Percentiles rank a stretch among this genome's conserved stretches.
Evolutionary conservation across 1,140 invertebrate genomes (phyloP).

Genomic region (Oncopodura yosiiana): DNA sequence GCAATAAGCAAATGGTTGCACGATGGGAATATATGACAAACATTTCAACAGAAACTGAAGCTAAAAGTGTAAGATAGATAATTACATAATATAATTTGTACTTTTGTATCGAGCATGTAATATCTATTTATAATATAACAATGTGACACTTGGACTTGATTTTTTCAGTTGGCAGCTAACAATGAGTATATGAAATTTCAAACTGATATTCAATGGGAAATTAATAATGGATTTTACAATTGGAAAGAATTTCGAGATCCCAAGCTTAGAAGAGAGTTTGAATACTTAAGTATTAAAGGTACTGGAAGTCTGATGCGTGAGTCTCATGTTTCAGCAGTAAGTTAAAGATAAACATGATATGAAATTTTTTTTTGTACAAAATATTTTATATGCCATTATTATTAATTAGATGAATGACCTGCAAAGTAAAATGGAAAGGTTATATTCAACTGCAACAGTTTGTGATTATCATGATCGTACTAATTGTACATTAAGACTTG

Average conservation of each 20-base stretch:
- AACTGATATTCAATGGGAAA: slow-evolving; percentile 21
- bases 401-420: slow-evolving; percentile 16
- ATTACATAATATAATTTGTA: not conserved
- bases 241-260: slow-evolving; percentile 20
- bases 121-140: not conserved
- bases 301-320: slow-evolving; percentile 2
- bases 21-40: slow-evolving; percentile 34
- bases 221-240: slow-evolving; percentile 17
- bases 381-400: not conserved
- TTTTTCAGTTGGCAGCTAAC: slow-evolving; percentile 15
- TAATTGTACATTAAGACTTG: slow-evolving; percentile 14
- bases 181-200: slow-evolving; percentile 20
- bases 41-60: slow-evolving; percentile 23
- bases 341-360: not conserved
- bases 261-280: slow-evolving; percentile 16
- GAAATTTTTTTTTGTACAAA: not conserved
- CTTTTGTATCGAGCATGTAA: not conserved
- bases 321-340: not conserved
- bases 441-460: slow-evolving; percentile 24
- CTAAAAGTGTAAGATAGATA: slow-evolving; percentile 19
- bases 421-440: slow-evolving; percentile 17
- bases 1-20: slow-evolving; percentile 22
- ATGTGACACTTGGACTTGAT: not conserved
- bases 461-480: slow-evolving; percentile 24
- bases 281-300: slow-evolving; percentile 23